Evolutionary conservation across 2,888 invertebrate species (phyloP), one percentile per base, ranked within the genome.

Genomic region (Sarcophaga variegata): DNA sequence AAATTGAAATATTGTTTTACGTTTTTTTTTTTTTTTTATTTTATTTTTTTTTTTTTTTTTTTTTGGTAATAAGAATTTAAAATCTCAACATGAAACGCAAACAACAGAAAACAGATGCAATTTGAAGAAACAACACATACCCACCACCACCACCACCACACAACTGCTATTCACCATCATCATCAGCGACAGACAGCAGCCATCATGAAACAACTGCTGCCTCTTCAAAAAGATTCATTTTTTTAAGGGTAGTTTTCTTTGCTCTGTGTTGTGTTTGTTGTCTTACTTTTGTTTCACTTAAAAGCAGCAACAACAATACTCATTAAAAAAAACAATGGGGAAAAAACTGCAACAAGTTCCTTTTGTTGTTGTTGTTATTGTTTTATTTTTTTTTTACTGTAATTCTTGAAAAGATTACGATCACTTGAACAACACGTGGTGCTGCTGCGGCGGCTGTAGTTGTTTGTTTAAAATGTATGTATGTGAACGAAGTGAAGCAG

Each of bases 271-370:
- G 37, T 37, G 37, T 37, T 10, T 37, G 37, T 37, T 37, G 37
- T 37, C 37, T 37, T 37, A 10, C 37, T 17, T 14, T 54, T 14
- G 17, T 54, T 54, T 54, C 14, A 14, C 2, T 49, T 49, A 49
- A 49, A 49, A 14, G 14, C n/a, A 64, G 27, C 27, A 64, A 14
- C 64, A 64, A 66, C 37, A 54, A 54, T 17, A 17, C 54, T 17
- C 54, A 54, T 54, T 54, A 54, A 12, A 37, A 1, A 37, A 37
- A 37, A 8, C 37, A 10, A 37, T 37, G 37, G 37, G 12, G 54
- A 14, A 71, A 79, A 76, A 84, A 84, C 80, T 84, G 84, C 84
- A 84, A 84, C 84, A 84, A 84, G 84, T 84, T 37, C 37, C 37
- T 37, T 84, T 54, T 54, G 14, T 54, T 54, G 11, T 54, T 54